A percentile compares a stretch with the other conserved stretches of the same genome.
These are phyloP conservation scores for Drosophila oshimai DNA, from an alignment of 1,140 invertebrate genomes.

Conservation along the genomic window DNA sequence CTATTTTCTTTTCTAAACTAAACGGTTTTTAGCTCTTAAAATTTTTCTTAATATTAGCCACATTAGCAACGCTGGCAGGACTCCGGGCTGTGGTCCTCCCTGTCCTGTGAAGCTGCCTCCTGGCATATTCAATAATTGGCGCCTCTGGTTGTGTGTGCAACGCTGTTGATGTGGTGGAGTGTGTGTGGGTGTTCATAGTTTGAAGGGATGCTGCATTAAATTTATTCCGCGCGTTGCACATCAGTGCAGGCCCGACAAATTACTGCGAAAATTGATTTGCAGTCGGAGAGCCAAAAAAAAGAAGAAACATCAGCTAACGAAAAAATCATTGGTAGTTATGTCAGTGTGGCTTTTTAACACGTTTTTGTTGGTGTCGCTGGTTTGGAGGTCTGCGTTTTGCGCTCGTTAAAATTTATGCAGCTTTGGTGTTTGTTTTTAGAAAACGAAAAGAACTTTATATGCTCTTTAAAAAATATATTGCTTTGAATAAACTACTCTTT, in stretches of 20 bases:
- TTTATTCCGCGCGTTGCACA: constrained; percentile 39
- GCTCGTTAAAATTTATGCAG: constrained; percentile 8
- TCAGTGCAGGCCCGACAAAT: constrained; percentile 54
- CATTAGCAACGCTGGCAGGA: background rate
- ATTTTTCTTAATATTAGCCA: background rate
- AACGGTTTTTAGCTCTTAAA: too few species aligned
- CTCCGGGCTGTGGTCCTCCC: background rate
- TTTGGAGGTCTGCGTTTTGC: constrained; percentile 17
- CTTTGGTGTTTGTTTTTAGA: background rate
- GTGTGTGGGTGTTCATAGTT: constrained; percentile 33
- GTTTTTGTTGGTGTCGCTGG: background rate
- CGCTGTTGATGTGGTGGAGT: background rate
- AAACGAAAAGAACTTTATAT: background rate
- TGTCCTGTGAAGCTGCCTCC: constrained; percentile 22
- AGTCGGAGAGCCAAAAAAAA: background rate
- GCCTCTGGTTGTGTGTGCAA: constrained; percentile 18
- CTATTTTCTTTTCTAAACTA: too few species aligned
- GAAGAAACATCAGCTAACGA: background rate
- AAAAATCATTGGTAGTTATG: constrained; percentile 7
- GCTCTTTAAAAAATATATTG: background rate
- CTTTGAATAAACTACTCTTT: too few species aligned
- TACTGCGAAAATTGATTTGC: constrained; percentile 62
- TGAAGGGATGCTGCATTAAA: constrained; percentile 73
- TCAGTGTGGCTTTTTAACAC: constrained; percentile 55
- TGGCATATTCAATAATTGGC: constrained; percentile 73